A percentile compares a stretch with the other conserved stretches of the same genome.
These are phyloP conservation scores for Microcebus lehilahytsara DNA, from an alignment of 2,113 vertebrate genomes.

Conservation along the genomic window DNA sequence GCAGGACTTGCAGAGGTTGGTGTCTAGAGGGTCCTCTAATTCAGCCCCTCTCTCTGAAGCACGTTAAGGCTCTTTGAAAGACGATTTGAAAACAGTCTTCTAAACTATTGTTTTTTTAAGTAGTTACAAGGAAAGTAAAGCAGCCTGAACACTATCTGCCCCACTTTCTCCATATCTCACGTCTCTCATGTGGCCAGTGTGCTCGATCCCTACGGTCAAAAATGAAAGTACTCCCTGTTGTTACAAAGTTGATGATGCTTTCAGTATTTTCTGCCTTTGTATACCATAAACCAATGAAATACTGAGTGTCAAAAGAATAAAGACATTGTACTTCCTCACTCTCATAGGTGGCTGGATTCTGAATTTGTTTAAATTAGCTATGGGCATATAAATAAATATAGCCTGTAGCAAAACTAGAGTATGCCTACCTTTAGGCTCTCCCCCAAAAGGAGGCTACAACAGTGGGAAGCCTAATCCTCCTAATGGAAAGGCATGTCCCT, in stretches of 20 bases:
- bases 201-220: slow-evolving; percentile 24
- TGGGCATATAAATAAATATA: background rate
- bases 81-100: background rate
- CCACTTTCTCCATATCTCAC: background rate
- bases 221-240: background rate
- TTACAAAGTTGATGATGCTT: background rate
- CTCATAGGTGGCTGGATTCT: background rate
- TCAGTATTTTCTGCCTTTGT: slow-evolving; percentile 20
- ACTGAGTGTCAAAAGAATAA: background rate
- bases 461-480: background rate
- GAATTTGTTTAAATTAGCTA: background rate
- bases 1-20: background rate
- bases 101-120: background rate
- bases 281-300: background rate
- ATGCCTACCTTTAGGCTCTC: background rate
- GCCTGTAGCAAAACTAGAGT: background rate
- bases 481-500: background rate
- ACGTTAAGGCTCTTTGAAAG: background rate
- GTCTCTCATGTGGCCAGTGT: background rate
- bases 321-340: background rate
- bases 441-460: background rate
- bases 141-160: background rate
- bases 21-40: background rate
- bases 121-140: background rate
- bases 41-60: background rate